Percentiles rank a stretch among this genome's conserved stretches.
phyloP scores from a whole-genome alignment of 1,140 invertebrate species.

The Scylla paramamosain region DNA sequence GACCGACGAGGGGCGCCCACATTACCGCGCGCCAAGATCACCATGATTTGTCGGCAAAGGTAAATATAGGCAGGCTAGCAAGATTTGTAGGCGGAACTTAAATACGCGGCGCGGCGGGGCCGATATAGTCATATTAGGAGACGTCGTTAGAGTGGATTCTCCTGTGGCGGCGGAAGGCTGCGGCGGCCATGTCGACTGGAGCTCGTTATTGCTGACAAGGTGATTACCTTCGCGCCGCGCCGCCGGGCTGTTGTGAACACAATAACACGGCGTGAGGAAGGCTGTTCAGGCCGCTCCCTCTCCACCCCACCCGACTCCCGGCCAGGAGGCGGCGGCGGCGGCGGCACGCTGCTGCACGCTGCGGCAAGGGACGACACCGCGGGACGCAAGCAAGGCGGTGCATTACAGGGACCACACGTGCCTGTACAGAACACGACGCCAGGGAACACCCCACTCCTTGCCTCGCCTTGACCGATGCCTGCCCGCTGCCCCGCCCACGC shows the following conservation, averaged over 20 bases:
- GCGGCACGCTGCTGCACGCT: no score
- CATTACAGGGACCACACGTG: neutral
- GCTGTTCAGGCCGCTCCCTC: neutral
- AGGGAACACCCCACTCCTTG: no score
- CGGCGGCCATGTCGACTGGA: neutral
- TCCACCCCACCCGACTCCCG: neutral
- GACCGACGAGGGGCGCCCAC: neutral
- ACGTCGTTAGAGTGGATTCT: conserved; percentile 47
- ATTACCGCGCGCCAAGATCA: conserved; percentile 45
- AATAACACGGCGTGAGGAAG: conserved; percentile 12
- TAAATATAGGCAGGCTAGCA: conserved; percentile 60
- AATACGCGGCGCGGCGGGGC: neutral
- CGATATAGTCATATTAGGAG: conserved; percentile 56
- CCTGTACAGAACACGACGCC: neutral
- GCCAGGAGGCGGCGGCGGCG: neutral
- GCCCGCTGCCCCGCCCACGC: no score
- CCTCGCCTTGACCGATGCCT: no score
- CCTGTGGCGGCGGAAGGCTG: neutral
- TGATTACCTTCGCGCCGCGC: neutral
- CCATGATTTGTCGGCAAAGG: conserved; percentile 63
- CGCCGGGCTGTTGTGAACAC: conserved; percentile 16
- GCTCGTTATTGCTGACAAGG: conserved; percentile 11
- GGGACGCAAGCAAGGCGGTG: neutral
- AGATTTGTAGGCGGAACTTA: conserved; percentile 53
- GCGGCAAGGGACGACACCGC: no score